phyloP scores from a whole-genome alignment of 2,888 invertebrate genomes.

The Hypselothyrea guttata region DNA sequence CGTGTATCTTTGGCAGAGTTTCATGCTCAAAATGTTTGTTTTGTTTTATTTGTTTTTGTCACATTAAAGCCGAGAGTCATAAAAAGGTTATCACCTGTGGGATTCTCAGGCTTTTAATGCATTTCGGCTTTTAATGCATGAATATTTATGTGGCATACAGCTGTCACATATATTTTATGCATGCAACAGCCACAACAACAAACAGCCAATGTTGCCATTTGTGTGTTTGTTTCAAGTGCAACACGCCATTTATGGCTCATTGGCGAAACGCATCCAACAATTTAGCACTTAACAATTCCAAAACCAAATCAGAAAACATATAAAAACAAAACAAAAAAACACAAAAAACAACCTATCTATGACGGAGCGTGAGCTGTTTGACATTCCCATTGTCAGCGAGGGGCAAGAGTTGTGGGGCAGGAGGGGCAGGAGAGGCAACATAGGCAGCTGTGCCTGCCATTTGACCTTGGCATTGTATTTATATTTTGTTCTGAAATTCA shows the following conservation, averaged over 20 bases:
- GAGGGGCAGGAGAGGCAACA: slow-evolving; percentile 5
- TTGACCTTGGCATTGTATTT: slow-evolving; percentile 74
- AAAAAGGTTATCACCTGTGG: slow-evolving; percentile 51
- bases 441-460: slow-evolving; percentile 52
- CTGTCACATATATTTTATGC: slow-evolving; percentile 61
- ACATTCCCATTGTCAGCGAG: slow-evolving; percentile 59
- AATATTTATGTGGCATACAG: slow-evolving; percentile 51
- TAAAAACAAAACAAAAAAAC: neutral
- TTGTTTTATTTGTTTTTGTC: neutral
- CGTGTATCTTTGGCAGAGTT: slow-evolving; percentile 10
- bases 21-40: slow-evolving; percentile 6
- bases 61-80: slow-evolving; percentile 23
- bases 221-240: slow-evolving; percentile 67
- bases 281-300: slow-evolving; percentile 1
- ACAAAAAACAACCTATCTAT: slow-evolving; percentile 18
- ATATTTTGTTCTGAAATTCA: slow-evolving; percentile 60
- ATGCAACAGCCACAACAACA: slow-evolving; percentile 25
- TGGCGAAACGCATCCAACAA: slow-evolving; percentile 42
- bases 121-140: slow-evolving; percentile 61
- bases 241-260: slow-evolving; percentile 54
- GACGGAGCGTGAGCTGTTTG: slow-evolving; percentile 65
- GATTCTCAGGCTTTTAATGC: slow-evolving; percentile 44
- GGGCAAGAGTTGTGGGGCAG: neutral
- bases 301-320: neutral
- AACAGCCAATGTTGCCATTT: slow-evolving; percentile 48